Conservation (phyloP, 1,140 invertebrate genomes). For the Halyomorpha halys region DNA sequence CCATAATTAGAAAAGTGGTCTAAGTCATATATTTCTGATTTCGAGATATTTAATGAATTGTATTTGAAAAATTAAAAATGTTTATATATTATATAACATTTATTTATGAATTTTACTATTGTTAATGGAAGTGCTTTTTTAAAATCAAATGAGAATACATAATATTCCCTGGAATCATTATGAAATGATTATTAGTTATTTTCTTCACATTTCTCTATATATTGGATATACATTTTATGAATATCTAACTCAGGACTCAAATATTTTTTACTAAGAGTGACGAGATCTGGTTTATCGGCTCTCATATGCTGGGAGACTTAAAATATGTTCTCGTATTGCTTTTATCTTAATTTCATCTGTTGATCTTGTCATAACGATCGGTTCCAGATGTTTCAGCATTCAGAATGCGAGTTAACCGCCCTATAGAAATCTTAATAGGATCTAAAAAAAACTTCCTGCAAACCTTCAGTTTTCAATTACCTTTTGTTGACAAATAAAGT, state of each 20-base stretch:
- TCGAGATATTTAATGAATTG: no score
- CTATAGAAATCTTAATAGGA: slow-evolving; percentile 5
- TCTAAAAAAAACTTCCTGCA: slow-evolving; percentile 12
- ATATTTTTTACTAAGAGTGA: no score
- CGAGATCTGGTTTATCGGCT: slow-evolving; percentile 27
- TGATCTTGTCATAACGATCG: background rate
- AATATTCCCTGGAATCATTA: slow-evolving; percentile 21
- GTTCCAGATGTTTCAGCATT: slow-evolving; percentile 6
- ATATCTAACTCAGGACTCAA: no score
- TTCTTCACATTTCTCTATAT: no score
- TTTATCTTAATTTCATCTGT: slow-evolving; percentile 9
- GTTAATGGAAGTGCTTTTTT: slow-evolving; percentile 32
- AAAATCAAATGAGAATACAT: slow-evolving; percentile 31
- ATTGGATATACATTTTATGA: no score
- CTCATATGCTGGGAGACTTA: slow-evolving; percentile 2
- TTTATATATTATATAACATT: no score
- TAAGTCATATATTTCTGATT: no score
- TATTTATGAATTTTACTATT: no score
- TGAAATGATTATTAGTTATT: no score
- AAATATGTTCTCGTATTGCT: slow-evolving; percentile 7
- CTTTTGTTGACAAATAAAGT: background rate
- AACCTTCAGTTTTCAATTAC: slow-evolving; percentile 1
- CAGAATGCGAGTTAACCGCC: background rate
- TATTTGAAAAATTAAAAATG: no score
- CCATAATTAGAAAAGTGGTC: no score